Evolutionary conservation across 2,888 invertebrate species (phyloP).

Genomic region (Dichetophora obliterata): DNA sequence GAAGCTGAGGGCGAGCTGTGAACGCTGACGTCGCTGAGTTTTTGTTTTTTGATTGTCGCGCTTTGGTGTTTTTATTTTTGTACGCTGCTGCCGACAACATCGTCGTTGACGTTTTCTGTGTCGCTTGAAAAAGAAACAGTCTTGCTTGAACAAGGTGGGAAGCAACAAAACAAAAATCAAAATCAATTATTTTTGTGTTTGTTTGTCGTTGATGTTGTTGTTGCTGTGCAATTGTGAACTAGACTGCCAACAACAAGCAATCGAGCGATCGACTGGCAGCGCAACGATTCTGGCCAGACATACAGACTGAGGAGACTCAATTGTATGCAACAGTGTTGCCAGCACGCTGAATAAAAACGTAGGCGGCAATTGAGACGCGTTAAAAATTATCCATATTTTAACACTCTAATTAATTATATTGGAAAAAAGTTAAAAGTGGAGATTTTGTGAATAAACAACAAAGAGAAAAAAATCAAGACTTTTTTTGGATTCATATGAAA

Average conservation of each 20-base stretch:
- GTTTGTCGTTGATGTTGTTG: neutral
- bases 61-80: slow-evolving; percentile 38
- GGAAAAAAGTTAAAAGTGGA: no score
- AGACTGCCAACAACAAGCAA: neutral
- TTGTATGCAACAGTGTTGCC: slow-evolving; percentile 26
- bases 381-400: no score
- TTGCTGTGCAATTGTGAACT: slow-evolving; percentile 31
- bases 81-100: slow-evolving; percentile 20
- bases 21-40: slow-evolving; percentile 7
- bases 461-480: no score
- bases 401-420: no score
- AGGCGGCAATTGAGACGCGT: neutral
- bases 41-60: neutral
- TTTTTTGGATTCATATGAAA: no score
- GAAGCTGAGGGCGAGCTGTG: neutral
- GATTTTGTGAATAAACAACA: no score
- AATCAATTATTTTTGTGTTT: slow-evolving; percentile 31
- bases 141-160: neutral
- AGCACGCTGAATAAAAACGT: neutral
- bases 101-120: neutral
- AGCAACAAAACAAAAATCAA: slow-evolving; percentile 37
- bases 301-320: slow-evolving; percentile 43
- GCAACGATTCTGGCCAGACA: slow-evolving; percentile 41
- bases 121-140: neutral
- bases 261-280: neutral